Conservation (phyloP, 2,797 vertebrate species). For the Eulemur rubriventer region DNA sequence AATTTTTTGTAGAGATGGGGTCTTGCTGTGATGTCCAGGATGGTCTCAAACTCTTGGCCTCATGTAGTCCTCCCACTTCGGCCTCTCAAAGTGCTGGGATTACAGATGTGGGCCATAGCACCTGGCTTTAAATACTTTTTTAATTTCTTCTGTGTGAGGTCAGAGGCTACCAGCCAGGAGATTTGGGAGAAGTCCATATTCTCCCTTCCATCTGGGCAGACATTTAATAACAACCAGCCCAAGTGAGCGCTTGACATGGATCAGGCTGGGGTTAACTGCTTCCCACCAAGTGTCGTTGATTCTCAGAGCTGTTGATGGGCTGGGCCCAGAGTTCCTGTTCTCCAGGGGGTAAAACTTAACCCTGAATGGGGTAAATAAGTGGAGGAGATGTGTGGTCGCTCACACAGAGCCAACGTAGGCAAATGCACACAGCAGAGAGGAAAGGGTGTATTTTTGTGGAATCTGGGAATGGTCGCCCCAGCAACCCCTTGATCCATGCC, state of each 20-base stretch:
- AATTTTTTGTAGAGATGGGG: no score
- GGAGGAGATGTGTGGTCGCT: neutral
- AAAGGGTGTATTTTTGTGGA: neutral
- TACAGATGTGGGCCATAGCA: no score
- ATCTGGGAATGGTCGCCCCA: neutral
- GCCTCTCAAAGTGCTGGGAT: no score
- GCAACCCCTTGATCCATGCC: rapidly evolving
- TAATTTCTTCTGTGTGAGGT: neutral
- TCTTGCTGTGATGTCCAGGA: no score
- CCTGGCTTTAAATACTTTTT: neutral
- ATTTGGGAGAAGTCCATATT: neutral
- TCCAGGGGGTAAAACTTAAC: neutral
- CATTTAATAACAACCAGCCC: neutral
- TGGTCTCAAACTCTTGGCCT: neutral
- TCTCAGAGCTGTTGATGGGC: neutral
- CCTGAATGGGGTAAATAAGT: neutral
- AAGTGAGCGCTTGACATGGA: rapidly evolving
- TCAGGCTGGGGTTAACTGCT: neutral
- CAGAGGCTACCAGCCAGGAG: neutral
- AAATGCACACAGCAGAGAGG: neutral
- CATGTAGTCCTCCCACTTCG: neutral
- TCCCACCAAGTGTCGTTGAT: neutral
- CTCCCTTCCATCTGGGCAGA: neutral
- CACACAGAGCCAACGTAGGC: neutral
- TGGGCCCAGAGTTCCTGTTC: neutral